A percentile compares a stretch with the other conserved stretches of the same genome.
Conservation (phyloP, 2,113 vertebrate genomes). For the Mobula birostris region DNA sequence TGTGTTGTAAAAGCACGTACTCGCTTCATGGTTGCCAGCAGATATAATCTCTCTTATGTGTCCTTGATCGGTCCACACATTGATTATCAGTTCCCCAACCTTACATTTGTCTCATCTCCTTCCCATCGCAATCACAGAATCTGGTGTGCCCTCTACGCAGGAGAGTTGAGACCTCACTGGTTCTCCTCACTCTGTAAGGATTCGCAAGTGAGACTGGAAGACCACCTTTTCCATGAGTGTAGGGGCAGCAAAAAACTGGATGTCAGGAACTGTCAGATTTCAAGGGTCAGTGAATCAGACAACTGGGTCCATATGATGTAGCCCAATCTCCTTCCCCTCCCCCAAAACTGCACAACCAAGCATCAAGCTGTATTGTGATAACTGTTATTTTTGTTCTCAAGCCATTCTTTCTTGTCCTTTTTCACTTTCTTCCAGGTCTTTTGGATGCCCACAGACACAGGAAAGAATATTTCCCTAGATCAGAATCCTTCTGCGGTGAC, state of each 20-base stretch:
- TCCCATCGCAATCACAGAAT: not conserved
- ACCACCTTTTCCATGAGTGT: not conserved
- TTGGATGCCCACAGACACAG: not conserved
- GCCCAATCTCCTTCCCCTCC: too few species aligned
- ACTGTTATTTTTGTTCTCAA: not conserved
- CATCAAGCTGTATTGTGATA: not conserved
- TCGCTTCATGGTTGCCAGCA: not conserved
- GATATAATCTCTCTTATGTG: not conserved
- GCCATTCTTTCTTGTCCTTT: not conserved
- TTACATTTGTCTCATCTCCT: not conserved
- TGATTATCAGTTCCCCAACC: not conserved
- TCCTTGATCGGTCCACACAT: not conserved
- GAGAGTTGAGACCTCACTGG: not conserved
- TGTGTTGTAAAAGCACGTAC: not conserved
- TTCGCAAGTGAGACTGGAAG: not conserved
- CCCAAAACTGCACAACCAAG: not conserved
- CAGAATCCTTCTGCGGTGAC: not conserved
- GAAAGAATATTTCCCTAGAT: not conserved
- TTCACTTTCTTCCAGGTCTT: not conserved
- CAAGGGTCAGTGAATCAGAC: not conserved
- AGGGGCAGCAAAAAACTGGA: not conserved
- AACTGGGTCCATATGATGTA: not conserved
- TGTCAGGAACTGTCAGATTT: not conserved
- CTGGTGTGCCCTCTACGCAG: not conserved
- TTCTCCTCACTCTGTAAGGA: not conserved